A percentile compares a stretch with the other conserved stretches of the same genome.
phyloP scores from a whole-genome alignment of 1,140 invertebrate species.

The Caenorhabditis tropicalis region DNA sequence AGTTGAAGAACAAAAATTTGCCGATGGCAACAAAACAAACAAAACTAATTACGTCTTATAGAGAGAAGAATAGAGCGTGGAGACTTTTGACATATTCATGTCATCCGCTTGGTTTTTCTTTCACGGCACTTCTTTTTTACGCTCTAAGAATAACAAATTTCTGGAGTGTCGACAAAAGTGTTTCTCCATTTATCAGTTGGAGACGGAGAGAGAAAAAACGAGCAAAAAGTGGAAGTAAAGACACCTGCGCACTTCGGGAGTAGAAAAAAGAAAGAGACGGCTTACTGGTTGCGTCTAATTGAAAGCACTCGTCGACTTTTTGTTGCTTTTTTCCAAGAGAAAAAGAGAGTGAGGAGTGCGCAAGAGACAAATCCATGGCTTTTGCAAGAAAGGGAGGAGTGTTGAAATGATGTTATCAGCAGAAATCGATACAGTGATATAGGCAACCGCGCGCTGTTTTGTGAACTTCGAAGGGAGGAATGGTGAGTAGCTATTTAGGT shows the following conservation, averaged over 20 bases:
- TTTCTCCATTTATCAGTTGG: conserved; percentile 41
- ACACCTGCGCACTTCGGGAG: conserved; percentile 37
- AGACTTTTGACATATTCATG: conserved; percentile 36
- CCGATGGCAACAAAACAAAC: neutral
- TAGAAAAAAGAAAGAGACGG: neutral
- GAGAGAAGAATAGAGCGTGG: neutral
- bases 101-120: neutral
- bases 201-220: conserved; percentile 33
- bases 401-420: conserved; percentile 41
- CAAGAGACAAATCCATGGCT: neutral
- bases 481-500: neutral
- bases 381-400: neutral
- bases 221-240: conserved; percentile 38
- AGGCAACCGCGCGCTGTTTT: neutral
- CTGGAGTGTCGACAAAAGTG: conserved; percentile 27
- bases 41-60: neutral
- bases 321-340: conserved; percentile 4
- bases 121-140: neutral
- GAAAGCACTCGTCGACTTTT: conserved; percentile 41
- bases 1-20: neutral
- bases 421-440: conserved; percentile 41
- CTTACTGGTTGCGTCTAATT: conserved; percentile 44
- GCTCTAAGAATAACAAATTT: conserved; percentile 3
- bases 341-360: neutral
- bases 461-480: neutral